A percentile compares a stretch with the other conserved stretches of the same genome.
These are phyloP conservation scores for Enoplosus armatus DNA, from an alignment of 2,797 vertebrate genomes.

Conservation along the genomic window DNA sequence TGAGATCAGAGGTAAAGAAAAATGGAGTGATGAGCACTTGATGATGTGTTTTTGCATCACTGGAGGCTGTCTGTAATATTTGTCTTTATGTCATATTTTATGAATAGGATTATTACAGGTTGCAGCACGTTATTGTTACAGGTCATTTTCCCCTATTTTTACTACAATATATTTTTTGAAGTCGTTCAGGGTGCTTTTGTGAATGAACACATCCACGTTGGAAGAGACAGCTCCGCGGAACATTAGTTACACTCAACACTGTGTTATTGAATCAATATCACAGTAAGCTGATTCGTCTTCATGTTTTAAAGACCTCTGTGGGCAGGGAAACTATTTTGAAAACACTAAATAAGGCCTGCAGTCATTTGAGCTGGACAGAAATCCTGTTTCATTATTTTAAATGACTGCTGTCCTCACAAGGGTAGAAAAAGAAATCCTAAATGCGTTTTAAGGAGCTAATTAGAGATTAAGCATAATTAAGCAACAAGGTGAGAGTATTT, in stretches of 20 bases:
- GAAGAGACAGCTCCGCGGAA: neutral
- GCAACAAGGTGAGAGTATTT: neutral
- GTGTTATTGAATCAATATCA: neutral
- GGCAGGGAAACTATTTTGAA: neutral
- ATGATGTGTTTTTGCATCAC: neutral
- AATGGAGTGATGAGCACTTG: neutral
- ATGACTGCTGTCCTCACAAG: neutral
- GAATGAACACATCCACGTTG: neutral
- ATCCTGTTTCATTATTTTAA: neutral
- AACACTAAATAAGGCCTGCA: neutral
- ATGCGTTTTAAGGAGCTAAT: neutral
- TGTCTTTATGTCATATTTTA: neutral
- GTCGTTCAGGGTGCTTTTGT: neutral
- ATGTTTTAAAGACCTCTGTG: neutral
- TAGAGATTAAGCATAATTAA: neutral
- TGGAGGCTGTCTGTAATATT: neutral
- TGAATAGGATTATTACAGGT: neutral
- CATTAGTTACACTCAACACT: neutral
- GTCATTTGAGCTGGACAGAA: slow-evolving; percentile 11
- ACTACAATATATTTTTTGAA: neutral
- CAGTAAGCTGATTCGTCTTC: neutral
- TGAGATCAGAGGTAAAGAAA: slow-evolving; percentile 61
- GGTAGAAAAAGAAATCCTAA: neutral
- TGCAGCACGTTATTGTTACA: neutral
- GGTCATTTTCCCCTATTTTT: neutral